Conservation (phyloP, 2,113 vertebrate genomes). For the Colaptes auratus region DNA sequence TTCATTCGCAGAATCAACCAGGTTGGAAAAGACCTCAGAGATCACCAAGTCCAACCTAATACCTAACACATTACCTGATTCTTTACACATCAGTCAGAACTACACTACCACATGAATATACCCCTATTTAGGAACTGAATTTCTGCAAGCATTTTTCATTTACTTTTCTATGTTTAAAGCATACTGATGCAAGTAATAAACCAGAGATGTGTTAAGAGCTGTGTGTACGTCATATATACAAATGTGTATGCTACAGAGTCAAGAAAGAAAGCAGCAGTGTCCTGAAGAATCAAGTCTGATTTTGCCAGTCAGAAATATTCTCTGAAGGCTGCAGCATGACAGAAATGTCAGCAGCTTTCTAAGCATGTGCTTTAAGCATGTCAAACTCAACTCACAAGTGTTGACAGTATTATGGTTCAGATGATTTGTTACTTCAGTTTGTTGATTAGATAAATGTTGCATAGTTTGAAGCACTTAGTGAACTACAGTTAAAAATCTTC, state of each 20-base stretch:
- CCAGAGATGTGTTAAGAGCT: background rate
- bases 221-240: background rate
- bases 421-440: background rate
- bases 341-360: background rate
- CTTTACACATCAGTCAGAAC: background rate
- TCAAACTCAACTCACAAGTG: accelerated
- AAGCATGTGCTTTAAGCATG: background rate
- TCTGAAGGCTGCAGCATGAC: background rate
- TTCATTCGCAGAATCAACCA: too few species aligned
- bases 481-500: background rate
- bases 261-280: background rate
- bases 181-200: background rate
- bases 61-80: background rate
- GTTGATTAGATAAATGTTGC: background rate
- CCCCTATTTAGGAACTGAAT: background rate
- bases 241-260: background rate
- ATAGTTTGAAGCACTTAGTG: background rate
- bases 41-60: too few species aligned
- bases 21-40: too few species aligned
- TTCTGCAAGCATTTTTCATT: background rate
- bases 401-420: background rate
- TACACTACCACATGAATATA: background rate
- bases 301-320: background rate
- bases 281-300: background rate
- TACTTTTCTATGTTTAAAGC: background rate